Percentiles rank a stretch among this genome's conserved stretches.
Conservation (phyloP, 1,140 invertebrate genomes). For the Trichonephila inaurata region DNA sequence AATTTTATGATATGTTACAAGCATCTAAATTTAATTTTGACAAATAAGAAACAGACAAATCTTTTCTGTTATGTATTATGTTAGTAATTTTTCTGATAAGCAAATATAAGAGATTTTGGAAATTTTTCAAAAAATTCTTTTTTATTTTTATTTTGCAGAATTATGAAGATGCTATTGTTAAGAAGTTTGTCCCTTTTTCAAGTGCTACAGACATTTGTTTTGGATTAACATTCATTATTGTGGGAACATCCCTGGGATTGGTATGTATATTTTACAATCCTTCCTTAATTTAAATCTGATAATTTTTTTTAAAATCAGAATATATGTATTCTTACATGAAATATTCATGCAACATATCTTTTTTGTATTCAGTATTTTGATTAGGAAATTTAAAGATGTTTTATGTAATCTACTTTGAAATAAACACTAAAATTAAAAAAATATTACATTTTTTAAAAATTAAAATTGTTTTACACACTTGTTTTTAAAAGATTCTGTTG, state of each 20-base stretch:
- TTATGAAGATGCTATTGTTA: slow-evolving; percentile 64
- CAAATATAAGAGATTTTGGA: neutral
- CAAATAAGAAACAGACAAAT: too few relatives aligned
- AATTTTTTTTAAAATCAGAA: too few relatives aligned
- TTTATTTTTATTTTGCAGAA: slow-evolving; percentile 30
- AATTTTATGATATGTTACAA: too few relatives aligned
- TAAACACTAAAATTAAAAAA: neutral
- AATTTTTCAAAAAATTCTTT: neutral
- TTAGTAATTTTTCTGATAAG: neutral
- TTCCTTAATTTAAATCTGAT: neutral
- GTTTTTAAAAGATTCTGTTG: neutral
- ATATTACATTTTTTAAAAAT: neutral
- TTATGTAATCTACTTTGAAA: neutral
- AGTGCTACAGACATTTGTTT: slow-evolving; percentile 67
- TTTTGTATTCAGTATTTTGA: neutral
- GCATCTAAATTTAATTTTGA: too few relatives aligned
- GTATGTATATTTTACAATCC: neutral
- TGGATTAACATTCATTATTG: slow-evolving; percentile 66
- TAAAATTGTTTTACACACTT: neutral
- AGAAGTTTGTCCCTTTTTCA: slow-evolving; percentile 52
- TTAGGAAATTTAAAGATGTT: neutral
- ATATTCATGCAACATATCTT: neutral
- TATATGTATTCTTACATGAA: neutral
- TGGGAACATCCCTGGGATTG: slow-evolving; percentile 58
- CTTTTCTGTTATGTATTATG: too few relatives aligned